Evolutionary conservation across 2,888 invertebrate species (phyloP), one percentile per base, ranked within the genome.

Genomic region (Heliconius ismenius): DNA sequence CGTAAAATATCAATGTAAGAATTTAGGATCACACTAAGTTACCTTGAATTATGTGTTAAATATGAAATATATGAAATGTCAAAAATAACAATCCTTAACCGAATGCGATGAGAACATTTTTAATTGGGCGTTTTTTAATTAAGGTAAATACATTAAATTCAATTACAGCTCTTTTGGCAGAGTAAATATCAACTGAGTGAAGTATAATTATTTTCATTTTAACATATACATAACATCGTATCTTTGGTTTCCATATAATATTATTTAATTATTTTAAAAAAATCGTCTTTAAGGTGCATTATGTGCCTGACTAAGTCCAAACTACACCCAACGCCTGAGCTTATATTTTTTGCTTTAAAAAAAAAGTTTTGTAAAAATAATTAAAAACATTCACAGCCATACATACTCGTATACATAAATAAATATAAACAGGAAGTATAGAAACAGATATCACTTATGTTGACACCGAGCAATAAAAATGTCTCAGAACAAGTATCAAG

Each of bases 401-500:
- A 49, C 21, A 21, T 15, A 28, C 49, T n/a, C 15, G 43, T 49
- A 58, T 32, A 70, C 82, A 80, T 81, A 82, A 73, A 58, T 58
- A 58, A 78, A 79, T 81, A 82, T 78, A 83, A 84, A 82, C 86
- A 86, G 86, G 85, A 86, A 86, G 82, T 76, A 76, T 77, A 63
- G 64, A 69, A 80, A 81, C 81, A 79, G 82, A 82, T 82, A 81
- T 82, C 77, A 76, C 79, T 85, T 85, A 88, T 89, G 88, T 87
- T 87, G 86, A 85, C 84, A 84, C 84, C 83, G 84, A 83, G 86
- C 84, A 84, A 85, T 86, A 86, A 87, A 89, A 90, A 90, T 90
- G 92, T 89, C 89, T 91, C 90, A 89, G 65, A 36, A 84, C 84
- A 88, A 90, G 89, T 86, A 90, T 90, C 92, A 92, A 89, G 88